A percentile compares a stretch with the other conserved stretches of the same genome.
Conservation (phyloP, 2,797 vertebrate genomes). For the Chaenodraco wilsoni region DNA sequence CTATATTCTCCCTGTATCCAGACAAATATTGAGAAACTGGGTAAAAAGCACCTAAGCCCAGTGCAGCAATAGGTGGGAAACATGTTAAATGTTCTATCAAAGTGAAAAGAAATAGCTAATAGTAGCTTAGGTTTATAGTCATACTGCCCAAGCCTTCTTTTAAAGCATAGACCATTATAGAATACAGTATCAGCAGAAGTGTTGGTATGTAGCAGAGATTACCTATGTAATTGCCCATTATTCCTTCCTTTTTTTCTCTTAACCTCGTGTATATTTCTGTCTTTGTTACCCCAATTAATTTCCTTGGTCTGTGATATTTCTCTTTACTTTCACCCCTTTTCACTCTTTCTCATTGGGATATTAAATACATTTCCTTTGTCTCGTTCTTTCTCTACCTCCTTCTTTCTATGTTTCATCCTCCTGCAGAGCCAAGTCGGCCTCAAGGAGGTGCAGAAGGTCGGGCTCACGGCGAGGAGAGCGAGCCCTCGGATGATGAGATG, state of each 20-base stretch:
- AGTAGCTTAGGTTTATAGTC: slow-evolving; percentile 17
- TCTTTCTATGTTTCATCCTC: slow-evolving; percentile 7
- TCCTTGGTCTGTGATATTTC: slow-evolving; percentile 23
- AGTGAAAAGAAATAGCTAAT: slow-evolving; percentile 52
- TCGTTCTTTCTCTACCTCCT: neutral
- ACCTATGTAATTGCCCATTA: slow-evolving; percentile 26
- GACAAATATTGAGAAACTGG: neutral
- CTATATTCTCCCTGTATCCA: neutral
- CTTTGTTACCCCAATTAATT: slow-evolving; percentile 20
- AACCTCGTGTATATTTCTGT: slow-evolving; percentile 13
- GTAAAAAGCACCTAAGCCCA: neutral
- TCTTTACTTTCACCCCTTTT: neutral
- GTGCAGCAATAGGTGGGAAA: neutral
- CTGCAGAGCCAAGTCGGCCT: slow-evolving; percentile 84
- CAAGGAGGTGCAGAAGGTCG: slow-evolving; percentile 87
- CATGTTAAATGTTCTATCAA: slow-evolving; percentile 50
- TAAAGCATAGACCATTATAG: slow-evolving; percentile 6
- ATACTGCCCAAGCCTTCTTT: slow-evolving; percentile 8
- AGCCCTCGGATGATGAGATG: slow-evolving; percentile 97
- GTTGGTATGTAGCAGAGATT: slow-evolving; percentile 36
- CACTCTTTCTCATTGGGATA: neutral
- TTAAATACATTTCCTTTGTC: neutral
- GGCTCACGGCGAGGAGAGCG: slow-evolving; percentile 92
- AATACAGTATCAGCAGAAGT: slow-evolving; percentile 21
- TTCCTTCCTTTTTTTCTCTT: slow-evolving; percentile 16